Evolutionary conservation across 2,113 vertebrate species (phyloP).

Genomic region (Porphyrio hochstetteri): DNA sequence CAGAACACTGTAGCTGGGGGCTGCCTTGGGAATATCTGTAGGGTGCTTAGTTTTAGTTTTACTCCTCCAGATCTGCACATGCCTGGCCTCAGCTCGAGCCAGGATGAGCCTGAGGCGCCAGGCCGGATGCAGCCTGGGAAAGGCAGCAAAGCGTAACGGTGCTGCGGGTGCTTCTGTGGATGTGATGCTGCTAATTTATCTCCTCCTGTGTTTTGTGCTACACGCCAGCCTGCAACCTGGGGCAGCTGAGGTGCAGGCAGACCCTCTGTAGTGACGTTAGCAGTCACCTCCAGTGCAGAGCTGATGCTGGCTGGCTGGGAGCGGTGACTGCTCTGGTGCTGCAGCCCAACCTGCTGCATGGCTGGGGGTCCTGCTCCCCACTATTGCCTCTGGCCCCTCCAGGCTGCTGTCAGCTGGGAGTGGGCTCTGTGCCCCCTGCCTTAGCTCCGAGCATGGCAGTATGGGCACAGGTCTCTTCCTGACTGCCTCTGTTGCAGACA

Average conservation of each 20-base stretch:
- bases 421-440: rapidly evolving
- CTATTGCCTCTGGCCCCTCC: rapidly evolving
- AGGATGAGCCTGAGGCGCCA: background rate
- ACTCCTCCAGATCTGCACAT: background rate
- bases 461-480: background rate
- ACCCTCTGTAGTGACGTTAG: rapidly evolving
- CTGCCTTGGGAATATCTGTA: background rate
- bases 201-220: background rate
- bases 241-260: background rate
- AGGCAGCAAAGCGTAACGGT: background rate
- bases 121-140: background rate
- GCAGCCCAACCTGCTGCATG: background rate
- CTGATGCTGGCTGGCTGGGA: background rate
- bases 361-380: background rate
- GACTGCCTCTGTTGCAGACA: background rate
- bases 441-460: background rate
- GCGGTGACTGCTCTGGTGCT: background rate
- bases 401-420: background rate
- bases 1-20: background rate
- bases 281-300: rapidly evolving
- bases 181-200: background rate
- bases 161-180: background rate
- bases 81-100: background rate
- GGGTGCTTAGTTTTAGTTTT: background rate
- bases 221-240: background rate